Base-by-base conservation (phyloP, 2,888 invertebrate genomes). In the Hemithea aestivaria region DNA sequence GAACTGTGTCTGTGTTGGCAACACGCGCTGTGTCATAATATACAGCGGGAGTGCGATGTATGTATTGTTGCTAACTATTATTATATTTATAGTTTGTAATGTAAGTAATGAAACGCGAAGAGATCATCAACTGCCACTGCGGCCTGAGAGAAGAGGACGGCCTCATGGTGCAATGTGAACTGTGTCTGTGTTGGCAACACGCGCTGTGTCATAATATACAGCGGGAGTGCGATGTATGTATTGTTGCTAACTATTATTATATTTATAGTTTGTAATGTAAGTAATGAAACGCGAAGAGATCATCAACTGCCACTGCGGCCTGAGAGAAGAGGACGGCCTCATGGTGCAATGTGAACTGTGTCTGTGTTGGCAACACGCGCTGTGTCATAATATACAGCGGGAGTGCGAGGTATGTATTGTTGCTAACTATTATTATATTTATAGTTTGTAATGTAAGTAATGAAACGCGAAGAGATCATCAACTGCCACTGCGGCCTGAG, bases 311-410 rank as follows among this genome's bases (percentile, higher is more conserved):
- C 92, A 94, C 35, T 98, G 98, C 80, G 94, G 94, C 11, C 88
- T 90, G 65, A 92, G 92, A 47, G 97, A 97, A 73, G 98, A 98
- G 73, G 97, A 97, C 71, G 98, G 98, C 0, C 89, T 98, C 5
- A 98, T 98, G 98, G 96, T 98, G 64, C 94, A 98, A 89, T 98
- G 98, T 74, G 98, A 98, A 68, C 90, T 97, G 38, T 98, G 98
- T 62, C 87, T 97, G 40, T 96, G 97, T 70, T 98, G 98, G 98
- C 98, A 98, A 69, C 98, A 98, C 73, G 97, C 97, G 1, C 90
- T 91, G 41, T 98, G 98, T 68, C 95, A 96, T 69, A 93, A 93
- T 52, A 96, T 97, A 57, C 91, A 93, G 59, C 90, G 89, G 35
- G 96, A 96, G 64, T 90, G 92, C 2, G 93, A 91, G 64, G 87